Evolutionary conservation across 1,140 invertebrate genomes (phyloP).

Genomic region (Atta colombica): DNA sequence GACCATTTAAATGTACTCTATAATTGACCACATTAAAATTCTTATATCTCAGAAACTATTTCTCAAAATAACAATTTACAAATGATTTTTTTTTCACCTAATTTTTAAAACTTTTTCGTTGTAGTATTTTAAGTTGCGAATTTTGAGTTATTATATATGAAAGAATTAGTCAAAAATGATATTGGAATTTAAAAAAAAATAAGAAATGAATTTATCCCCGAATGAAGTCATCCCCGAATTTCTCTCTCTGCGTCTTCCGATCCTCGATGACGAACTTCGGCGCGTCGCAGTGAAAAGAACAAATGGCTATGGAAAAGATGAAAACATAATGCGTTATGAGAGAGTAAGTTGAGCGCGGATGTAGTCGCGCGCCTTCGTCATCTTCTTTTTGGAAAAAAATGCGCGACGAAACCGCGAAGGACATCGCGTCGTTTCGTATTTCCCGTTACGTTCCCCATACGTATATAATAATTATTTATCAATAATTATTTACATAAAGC

Average conservation of each 20-base stretch:
- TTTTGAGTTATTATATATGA: background rate
- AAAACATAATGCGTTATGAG: slow-evolving; percentile 51
- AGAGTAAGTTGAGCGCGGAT: slow-evolving; percentile 54
- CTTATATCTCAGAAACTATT: too few species aligned
- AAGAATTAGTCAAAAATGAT: background rate
- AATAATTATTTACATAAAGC: slow-evolving; percentile 82
- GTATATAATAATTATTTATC: slow-evolving; percentile 61
- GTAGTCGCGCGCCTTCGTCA: slow-evolving; percentile 17
- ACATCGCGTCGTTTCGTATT: slow-evolving; percentile 32
- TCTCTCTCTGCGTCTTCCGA: background rate
- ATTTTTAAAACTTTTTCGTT: too few species aligned
- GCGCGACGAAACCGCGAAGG: slow-evolving; percentile 43
- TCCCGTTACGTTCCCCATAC: slow-evolving; percentile 15
- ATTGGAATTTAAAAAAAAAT: background rate
- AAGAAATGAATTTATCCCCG: background rate
- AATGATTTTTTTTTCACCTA: too few species aligned
- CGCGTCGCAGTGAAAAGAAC: slow-evolving; percentile 4
- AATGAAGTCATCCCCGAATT: background rate
- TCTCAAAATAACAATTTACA: too few species aligned
- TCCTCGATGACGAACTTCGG: slow-evolving; percentile 23
- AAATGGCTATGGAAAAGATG: slow-evolving; percentile 22
- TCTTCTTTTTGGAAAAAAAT: background rate
- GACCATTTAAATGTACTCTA: too few species aligned
- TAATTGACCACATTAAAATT: too few species aligned
- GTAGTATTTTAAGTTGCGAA: too few species aligned